Percentiles rank a stretch among this genome's conserved stretches.
Conservation (phyloP, 2,797 vertebrate species). For the Pristis pectinata region DNA sequence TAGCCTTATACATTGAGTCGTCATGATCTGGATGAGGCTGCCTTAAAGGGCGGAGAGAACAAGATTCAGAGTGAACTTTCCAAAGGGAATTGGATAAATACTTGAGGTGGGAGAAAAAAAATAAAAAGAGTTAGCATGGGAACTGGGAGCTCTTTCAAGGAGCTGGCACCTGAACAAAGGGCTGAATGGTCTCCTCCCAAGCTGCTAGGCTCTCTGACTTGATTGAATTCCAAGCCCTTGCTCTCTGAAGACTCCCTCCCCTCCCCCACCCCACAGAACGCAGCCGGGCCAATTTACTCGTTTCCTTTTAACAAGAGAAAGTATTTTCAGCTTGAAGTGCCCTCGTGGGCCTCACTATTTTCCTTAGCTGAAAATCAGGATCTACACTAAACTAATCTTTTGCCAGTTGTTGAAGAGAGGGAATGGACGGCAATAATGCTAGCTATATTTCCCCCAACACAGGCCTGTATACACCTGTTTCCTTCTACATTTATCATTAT, state of each 20-base stretch:
- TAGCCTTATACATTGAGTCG: background rate
- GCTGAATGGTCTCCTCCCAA: background rate
- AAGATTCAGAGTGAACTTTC: background rate
- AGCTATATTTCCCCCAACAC: background rate
- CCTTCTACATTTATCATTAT: conserved; percentile 2
- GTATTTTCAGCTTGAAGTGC: background rate
- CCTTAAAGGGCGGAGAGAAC: background rate
- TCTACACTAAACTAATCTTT: background rate
- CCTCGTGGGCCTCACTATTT: background rate
- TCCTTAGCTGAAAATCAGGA: background rate
- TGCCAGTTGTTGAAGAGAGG: background rate
- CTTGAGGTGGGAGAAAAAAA: background rate
- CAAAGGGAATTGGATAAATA: background rate
- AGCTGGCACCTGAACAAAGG: too few species aligned
- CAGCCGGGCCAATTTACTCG: background rate
- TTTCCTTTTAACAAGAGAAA: background rate
- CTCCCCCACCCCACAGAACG: background rate
- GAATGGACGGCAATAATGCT: background rate
- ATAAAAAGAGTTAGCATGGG: background rate
- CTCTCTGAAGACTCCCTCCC: too few species aligned
- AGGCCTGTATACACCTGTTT: conserved; percentile 26
- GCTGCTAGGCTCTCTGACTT: background rate
- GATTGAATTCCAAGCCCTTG: background rate
- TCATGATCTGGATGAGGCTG: background rate
- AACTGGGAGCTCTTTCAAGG: background rate